Conservation (phyloP, 2,888 invertebrate species). For the Scaptomyza polygonia region DNA sequence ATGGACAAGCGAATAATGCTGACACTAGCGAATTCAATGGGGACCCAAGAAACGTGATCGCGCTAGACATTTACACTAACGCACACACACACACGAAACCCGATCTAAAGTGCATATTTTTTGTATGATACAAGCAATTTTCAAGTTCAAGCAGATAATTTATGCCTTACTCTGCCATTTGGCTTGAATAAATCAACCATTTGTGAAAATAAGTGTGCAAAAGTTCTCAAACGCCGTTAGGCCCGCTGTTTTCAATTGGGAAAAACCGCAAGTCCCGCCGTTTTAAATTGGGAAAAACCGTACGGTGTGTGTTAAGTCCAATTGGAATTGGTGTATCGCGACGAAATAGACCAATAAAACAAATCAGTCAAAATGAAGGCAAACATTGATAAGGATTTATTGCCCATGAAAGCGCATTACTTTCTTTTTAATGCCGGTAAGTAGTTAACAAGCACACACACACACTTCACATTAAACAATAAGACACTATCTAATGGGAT, state of each 20-base stretch:
- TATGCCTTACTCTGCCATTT: conserved; percentile 14
- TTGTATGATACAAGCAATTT: background rate
- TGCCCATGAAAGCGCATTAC: conserved; percentile 95
- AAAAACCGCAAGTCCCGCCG: too few relatives aligned
- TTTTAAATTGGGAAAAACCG: too few relatives aligned
- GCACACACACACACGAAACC: background rate
- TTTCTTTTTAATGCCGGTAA: conserved; percentile 95
- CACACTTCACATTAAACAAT: background rate
- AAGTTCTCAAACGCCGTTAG: conserved; percentile 5
- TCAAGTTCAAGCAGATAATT: conserved; percentile 27
- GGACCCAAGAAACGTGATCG: conserved; percentile 63
- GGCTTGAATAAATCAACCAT: conserved; percentile 11
- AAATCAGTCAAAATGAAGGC: conserved; percentile 69
- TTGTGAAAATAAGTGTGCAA: conserved; percentile 14
- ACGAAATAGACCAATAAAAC: background rate
- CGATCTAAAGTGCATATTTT: conserved; percentile 8
- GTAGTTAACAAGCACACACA: background rate
- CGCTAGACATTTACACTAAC: conserved; percentile 5
- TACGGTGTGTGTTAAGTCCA: too few relatives aligned
- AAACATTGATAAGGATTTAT: conserved; percentile 88
- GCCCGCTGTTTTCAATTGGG: too few relatives aligned
- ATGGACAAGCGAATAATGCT: conserved; percentile 17
- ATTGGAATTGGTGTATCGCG: conserved; percentile 27
- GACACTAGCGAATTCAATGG: conserved; percentile 33
- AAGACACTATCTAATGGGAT: conserved; percentile 7